These are phyloP conservation scores for Lagorchestes hirsutus DNA, from an alignment of 2,797 vertebrate species.

Conservation along the genomic window DNA sequence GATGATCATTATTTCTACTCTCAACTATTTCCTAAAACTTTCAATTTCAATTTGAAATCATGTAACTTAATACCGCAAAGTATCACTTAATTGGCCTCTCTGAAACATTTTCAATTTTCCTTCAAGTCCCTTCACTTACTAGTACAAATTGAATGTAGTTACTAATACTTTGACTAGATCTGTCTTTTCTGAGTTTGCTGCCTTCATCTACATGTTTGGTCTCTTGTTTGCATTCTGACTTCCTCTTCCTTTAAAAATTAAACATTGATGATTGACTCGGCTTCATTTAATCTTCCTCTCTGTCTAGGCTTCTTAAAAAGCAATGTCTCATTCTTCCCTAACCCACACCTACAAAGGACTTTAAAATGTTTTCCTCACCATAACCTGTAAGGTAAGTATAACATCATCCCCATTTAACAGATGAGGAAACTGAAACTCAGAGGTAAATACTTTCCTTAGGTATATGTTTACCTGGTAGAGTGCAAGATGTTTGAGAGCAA, in stretches of 20 bases:
- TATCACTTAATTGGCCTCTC: slow-evolving; percentile 26
- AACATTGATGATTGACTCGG: not conserved
- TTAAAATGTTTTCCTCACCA: not conserved
- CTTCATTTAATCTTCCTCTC: not conserved
- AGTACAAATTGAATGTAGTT: not conserved
- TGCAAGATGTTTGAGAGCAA: not conserved
- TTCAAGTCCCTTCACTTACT: not conserved
- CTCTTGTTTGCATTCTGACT: not conserved
- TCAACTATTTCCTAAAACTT: slow-evolving; percentile 11
- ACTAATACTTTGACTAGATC: not conserved
- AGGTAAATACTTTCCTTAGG: not conserved
- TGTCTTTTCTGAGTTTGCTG: not conserved
- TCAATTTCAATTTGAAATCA: slow-evolving; percentile 23
- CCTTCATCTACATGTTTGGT: not conserved
- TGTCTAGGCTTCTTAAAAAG: not conserved
- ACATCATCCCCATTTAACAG: not conserved
- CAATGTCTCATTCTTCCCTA: not conserved
- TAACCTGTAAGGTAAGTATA: not conserved
- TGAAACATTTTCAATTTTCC: not conserved
- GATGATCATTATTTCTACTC: not conserved
- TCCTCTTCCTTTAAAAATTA: not conserved
- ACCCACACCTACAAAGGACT: not conserved
- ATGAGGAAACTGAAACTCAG: not conserved
- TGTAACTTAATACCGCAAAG: not conserved
- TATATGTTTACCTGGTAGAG: not conserved